These are phyloP conservation scores for Anthopleura sola DNA, from an alignment of 64 coral and sea anemone genomes.

Conservation along the genomic window DNA sequence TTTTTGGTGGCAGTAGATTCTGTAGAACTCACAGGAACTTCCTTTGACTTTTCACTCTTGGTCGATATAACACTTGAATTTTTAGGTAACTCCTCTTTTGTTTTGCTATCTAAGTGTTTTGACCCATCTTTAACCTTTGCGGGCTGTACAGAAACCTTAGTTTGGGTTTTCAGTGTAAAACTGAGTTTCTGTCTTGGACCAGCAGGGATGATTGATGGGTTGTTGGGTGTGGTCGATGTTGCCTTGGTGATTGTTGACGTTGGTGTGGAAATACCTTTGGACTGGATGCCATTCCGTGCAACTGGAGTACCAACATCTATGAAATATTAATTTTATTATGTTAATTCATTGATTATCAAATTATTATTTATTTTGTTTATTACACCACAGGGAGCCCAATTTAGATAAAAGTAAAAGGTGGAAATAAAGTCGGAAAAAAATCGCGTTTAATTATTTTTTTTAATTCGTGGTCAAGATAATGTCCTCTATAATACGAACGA, in stretches of 20 bases:
- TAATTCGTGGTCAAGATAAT: too few species aligned
- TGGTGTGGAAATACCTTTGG: slow-evolving; percentile 5
- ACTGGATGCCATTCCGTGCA: slow-evolving; percentile 22
- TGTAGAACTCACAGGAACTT: not conserved
- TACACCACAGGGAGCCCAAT: too few species aligned
- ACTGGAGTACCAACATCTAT: slow-evolving; percentile 62
- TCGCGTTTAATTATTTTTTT: too few species aligned
- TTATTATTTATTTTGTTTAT: too few species aligned
- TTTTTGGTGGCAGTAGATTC: not conserved
- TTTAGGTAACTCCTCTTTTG: not conserved
- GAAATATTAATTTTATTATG: not conserved
- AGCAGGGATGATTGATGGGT: slow-evolving; percentile 28
- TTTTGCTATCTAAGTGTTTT: not conserved
- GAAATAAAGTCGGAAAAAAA: too few species aligned
- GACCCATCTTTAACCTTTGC: slow-evolving; percentile 15
- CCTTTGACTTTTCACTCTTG: slow-evolving; percentile 15
- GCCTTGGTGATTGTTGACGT: slow-evolving; percentile 37
- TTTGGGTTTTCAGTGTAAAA: slow-evolving; percentile 27
- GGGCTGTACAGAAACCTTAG: not conserved
- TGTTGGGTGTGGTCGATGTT: slow-evolving; percentile 32
- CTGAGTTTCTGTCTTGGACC: slow-evolving; percentile 57
- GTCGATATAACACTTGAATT: not conserved
- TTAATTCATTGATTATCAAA: not conserved
- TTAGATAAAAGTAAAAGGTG: too few species aligned
- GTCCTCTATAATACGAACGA: too few species aligned